Evolutionary conservation across 2,888 invertebrate species (phyloP), one percentile per base, ranked within the genome.

Genomic region (Allophyes oxyacanthae): DNA sequence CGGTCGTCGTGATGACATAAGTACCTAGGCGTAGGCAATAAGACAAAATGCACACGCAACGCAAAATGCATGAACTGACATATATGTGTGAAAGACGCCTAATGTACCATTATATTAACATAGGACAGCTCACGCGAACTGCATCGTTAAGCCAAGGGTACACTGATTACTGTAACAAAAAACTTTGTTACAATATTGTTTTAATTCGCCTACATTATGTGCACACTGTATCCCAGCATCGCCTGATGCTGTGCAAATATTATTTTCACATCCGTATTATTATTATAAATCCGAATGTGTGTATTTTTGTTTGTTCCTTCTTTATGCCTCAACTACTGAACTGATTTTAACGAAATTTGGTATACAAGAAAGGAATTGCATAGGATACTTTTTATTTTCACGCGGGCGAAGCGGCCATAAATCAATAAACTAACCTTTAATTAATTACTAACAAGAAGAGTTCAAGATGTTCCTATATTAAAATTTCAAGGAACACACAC

Each of bases 71-170:
- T 44, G 43, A 62, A 62, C 26, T 62, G 33, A 32, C 61, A 69
- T 56, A 51, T 43, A 64, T 50, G 64, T 75, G 70, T 67, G 61
- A 60, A 65, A 64, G 46, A 65, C 44, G 48, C 64, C 66, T 75
- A 70, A 75, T 65, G 59, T 52, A 55, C 53, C 45, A 59, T 62
- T 54, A 57, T 59, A 76, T 74, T 68, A 73, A 71, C 76, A 75
- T 67, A 60, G 63, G 52, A 64, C 63, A 46, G 50, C 63, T 54
- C 71, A 71, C 63, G 72, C 61, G 65, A 69, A 67, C 64, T 79
- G 78, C 75, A 79, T 66, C 67, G 52, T 71, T 71, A 64, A 52
- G 60, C 50, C 44, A 50, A 56, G 58, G 42, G 30, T 52, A 71
- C 71, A 75, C 48, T 52, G 49, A 57, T 50, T 33, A 26, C 13